A percentile compares a stretch with the other conserved stretches of the same genome.
phyloP scores from a whole-genome alignment of 2,113 vertebrate species.

The Alouatta palliata region DNA sequence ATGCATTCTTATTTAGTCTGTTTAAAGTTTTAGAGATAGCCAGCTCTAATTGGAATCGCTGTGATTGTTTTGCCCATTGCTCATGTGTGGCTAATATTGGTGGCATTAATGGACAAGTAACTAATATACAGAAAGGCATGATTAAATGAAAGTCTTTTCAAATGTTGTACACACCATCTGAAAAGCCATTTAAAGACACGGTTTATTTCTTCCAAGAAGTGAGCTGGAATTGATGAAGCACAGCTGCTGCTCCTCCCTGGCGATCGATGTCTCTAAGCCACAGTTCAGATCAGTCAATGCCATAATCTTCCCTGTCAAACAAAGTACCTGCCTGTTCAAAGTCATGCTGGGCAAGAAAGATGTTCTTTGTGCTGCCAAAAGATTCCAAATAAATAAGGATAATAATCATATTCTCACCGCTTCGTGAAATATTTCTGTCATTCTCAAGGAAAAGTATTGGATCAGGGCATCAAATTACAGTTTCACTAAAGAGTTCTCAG shows the following conservation, averaged over 20 bases:
- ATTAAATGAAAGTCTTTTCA: background rate
- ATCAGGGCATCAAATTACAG: background rate
- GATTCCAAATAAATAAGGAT: constrained; percentile 16
- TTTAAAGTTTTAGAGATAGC: background rate
- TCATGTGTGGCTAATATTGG: background rate
- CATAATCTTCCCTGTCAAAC: constrained; percentile 58
- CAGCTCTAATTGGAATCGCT: background rate
- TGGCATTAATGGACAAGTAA: background rate
- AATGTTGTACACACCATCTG: background rate
- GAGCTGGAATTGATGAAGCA: background rate
- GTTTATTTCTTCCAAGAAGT: background rate
- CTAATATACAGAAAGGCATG: background rate
- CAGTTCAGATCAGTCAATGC: constrained; percentile 39
- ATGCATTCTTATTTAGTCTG: background rate
- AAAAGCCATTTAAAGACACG: constrained; percentile 8
- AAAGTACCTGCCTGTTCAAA: background rate
- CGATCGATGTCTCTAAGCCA: constrained; percentile 56
- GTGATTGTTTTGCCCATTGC: background rate
- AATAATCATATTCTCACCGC: background rate
- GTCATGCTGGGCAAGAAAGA: constrained; percentile 36
- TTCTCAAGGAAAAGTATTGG: background rate
- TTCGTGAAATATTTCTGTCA: background rate
- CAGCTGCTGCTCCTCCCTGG: background rate
- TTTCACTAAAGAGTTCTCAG: background rate
- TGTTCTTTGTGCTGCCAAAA: constrained; percentile 18